These are phyloP conservation scores for Drosophila persimilis DNA, from an alignment of 1,140 invertebrate species.

Conservation along the genomic window DNA sequence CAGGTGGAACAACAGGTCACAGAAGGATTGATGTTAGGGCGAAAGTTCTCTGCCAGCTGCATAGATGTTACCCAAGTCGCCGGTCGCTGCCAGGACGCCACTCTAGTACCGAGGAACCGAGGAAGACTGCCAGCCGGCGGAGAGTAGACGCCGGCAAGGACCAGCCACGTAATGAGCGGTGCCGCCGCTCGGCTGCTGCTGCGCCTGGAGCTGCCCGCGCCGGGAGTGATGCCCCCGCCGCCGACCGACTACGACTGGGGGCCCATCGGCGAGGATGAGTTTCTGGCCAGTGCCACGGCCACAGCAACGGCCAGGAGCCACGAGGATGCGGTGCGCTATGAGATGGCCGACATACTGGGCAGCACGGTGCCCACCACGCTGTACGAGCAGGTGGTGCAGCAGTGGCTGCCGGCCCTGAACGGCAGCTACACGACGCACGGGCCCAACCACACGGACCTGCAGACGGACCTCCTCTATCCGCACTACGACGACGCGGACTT, in stretches of 20 bases:
- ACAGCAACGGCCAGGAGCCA: background rate
- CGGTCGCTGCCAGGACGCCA: background rate
- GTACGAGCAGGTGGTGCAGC: background rate
- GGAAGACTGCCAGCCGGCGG: background rate
- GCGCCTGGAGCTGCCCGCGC: constrained; percentile 47
- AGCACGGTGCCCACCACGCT: constrained; percentile 21
- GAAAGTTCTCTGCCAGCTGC: constrained; percentile 46
- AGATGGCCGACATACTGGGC: constrained; percentile 27
- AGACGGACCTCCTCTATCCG: constrained; percentile 46
- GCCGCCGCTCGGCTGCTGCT: constrained; percentile 44
- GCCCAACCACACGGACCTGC: constrained; percentile 25
- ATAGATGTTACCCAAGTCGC: constrained; percentile 39
- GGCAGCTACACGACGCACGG: constrained; percentile 8
- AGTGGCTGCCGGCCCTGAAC: background rate
- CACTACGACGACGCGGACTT: constrained; percentile 46
- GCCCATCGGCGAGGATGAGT: constrained; percentile 56
- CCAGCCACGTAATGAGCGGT: constrained; percentile 28
- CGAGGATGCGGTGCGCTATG: constrained; percentile 37
- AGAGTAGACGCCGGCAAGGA: constrained; percentile 11
- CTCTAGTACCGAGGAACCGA: background rate
- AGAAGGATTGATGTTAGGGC: constrained; percentile 53
- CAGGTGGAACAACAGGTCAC: background rate
- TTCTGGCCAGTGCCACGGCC: constrained; percentile 57
- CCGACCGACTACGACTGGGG: constrained; percentile 55
- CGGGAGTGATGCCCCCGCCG: constrained; percentile 50